These are phyloP conservation scores for Pinna nobilis DNA, from an alignment of 1,140 invertebrate species.

Conservation along the genomic window DNA sequence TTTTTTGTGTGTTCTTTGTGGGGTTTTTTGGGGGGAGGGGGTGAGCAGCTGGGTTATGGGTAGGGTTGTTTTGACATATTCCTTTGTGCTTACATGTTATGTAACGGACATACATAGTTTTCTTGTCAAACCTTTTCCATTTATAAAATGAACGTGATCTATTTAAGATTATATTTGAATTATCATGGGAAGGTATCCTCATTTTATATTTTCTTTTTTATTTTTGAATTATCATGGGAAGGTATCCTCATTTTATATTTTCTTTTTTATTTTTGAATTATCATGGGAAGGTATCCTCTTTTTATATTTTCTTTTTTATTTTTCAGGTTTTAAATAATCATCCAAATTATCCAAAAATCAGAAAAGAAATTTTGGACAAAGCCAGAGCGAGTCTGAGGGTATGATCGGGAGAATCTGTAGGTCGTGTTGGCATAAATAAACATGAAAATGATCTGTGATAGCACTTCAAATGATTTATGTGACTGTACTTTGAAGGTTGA, in stretches of 20 bases:
- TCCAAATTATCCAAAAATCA: conserved; percentile 93
- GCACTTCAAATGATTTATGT: no score
- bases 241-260: background rate
- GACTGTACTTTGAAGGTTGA: no score
- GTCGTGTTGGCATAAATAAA: no score
- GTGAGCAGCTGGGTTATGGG: no score
- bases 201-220: background rate
- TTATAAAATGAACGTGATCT: no score
- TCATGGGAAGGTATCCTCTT: background rate
- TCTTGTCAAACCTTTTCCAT: no score
- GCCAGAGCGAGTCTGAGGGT: conserved; percentile 88
- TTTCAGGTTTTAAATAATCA: conserved; percentile 82
- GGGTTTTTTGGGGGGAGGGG: no score
- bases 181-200: background rate
- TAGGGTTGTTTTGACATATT: no score
- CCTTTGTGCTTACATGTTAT: no score
- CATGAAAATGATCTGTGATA: no score
- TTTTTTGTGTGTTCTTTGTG: no score
- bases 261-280: background rate
- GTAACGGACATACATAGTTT: no score
- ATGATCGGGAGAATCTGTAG: conserved; percentile 67
- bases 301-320: background rate
- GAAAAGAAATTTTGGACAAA: conserved; percentile 96
- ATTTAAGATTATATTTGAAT: background rate
- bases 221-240: background rate